Base-by-base conservation (phyloP, 2,888 invertebrate species). In the Tetheella fluctuosa region DNA sequence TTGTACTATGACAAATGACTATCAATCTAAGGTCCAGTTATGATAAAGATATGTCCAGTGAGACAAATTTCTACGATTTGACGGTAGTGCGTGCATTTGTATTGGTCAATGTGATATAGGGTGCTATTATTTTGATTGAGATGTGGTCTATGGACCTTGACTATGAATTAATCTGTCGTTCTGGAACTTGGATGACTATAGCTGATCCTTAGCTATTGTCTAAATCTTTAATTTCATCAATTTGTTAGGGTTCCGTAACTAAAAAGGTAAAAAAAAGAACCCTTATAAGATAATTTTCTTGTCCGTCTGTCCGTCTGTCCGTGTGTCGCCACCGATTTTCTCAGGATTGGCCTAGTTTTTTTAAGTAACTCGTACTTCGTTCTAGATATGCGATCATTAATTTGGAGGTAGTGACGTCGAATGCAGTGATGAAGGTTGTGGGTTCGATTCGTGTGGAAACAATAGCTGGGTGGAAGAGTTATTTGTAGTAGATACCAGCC, bases 51-150 rank as follows among this genome's bases (percentile, higher is more conserved):
- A 71, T 70, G 62, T 62, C 68, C 67, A 62, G 65, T 61, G 5
- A 71, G 77, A 83, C 77, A 78, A 80, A 83, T 81, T 69, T 65
- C 69, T 60, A 59, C 73, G 64, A 77, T 81, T 80, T 71, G 70
- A 69, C 64, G 65, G 63, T 68, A 69, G 60, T 60, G 68, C 57
- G 63, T 69, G 23, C 73, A 80, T 84, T 80, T 76, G 74, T 86
- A 79, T 71, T 67, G 80, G 81, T 77, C 80, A 80, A 65, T 76
- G 68, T 80, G 79, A 80, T 73, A 67, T 63, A 80, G 64, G 60
- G 64, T 37, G 54, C 63, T 62, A 77, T 78, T 81, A 75, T 58
- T 64, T 62, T 78, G 80, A 80, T 76, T 61, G 69, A 82, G 79
- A 66, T 68, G 71, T 73, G 68, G 67, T 64, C 48, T 48, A 48